Percentiles rank a stretch among this genome's conserved stretches.
Conservation (phyloP, 2,113 vertebrate species). For the Psammodynastes pulverulentus region DNA sequence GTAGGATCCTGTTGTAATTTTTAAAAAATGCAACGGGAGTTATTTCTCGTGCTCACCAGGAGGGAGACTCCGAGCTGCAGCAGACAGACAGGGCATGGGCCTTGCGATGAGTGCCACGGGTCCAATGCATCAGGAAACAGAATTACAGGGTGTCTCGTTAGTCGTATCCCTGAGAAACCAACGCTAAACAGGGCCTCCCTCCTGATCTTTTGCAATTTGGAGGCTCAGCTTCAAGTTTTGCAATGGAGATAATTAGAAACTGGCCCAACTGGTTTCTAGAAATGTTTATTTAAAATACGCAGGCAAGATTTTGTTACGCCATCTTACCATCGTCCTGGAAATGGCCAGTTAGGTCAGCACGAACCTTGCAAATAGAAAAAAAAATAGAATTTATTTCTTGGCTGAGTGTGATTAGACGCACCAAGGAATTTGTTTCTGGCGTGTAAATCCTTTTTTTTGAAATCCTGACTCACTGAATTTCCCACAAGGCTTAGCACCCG, state of each 20-base stretch:
- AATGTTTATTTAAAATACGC: not conserved
- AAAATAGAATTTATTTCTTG: too few relatives aligned
- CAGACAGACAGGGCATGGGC: not conserved
- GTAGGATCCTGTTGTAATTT: not conserved
- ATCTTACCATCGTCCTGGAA: not conserved
- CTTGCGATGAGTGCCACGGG: not conserved
- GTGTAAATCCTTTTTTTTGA: not conserved
- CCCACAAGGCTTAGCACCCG: not conserved
- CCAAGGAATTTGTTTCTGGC: too few relatives aligned
- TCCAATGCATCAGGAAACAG: not conserved
- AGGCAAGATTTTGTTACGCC: not conserved
- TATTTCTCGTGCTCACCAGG: not conserved
- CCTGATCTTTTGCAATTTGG: not conserved
- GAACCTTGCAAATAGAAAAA: not conserved
- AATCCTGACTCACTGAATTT: not conserved
- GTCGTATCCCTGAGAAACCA: not conserved
- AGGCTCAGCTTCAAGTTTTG: not conserved
- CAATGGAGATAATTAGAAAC: not conserved
- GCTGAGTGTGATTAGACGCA: too few relatives aligned
- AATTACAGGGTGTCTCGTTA: not conserved
- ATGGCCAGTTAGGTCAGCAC: too few relatives aligned
- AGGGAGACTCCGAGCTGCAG: not conserved
- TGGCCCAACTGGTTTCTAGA: not conserved
- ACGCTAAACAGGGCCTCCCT: not conserved
- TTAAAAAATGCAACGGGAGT: not conserved